phyloP scores from a whole-genome alignment of 2,113 vertebrate species.

The Macaca fascicularis region T2T-MFA8v1.1 NC_088375.1:28625501-28626000 shows the following conservation, averaged over 20 bases:
- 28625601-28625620: not conserved
- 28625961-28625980: too few relatives aligned
- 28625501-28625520: not conserved
- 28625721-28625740: not conserved
- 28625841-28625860: not conserved
- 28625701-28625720: not conserved
- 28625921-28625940: not conserved
- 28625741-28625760: too few relatives aligned
- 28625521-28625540: not conserved
- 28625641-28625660: not conserved
- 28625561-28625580: not conserved
- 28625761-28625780: not conserved
- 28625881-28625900: not conserved
- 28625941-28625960: not conserved
- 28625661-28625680: not conserved
- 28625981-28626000: not conserved
- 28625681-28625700: not conserved
- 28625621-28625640: not conserved
- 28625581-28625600: not conserved
- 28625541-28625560: not conserved
- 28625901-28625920: not conserved
- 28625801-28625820: not conserved
- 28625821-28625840: not conserved
- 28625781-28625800: not conserved
- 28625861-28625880: not conserved